Evolutionary conservation across 2,113 vertebrate species (phyloP), one percentile per base, ranked within the genome.

Genomic region (Rhabdornis inornatus): DNA sequence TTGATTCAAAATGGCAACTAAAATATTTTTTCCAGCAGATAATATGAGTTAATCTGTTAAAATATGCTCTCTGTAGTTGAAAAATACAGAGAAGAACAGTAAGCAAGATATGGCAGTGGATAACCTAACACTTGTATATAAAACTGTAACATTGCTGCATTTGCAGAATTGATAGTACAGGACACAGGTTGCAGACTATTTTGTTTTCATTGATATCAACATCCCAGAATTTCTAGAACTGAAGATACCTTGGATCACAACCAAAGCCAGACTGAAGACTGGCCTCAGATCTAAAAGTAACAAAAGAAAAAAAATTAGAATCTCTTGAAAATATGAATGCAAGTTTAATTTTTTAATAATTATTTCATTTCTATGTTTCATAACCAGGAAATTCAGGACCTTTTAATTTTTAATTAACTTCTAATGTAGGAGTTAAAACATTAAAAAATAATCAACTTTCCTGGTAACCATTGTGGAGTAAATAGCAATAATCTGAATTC

Each of bases 1-100:
- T 90, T 96, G 80, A 95, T 95, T 95, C 92, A 97, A 81, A 65
- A 75, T 63, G 71, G 44, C 75, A 96, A 87, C 57, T 95, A 57
- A 94, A 96, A 75, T 57, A 63, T 80, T 84, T 60, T 91, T 93
- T 72, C 39, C 77, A 83, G 56, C 15, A 86, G 31, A 81, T 72
- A 77, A 64, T 78, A 84, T 70, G 42, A 91, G n/a, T 71, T 87
- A 95, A 86, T 90, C 23, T 69, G 42, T 49, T 79, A 83, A 92
- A 94, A 70, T 94, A 57, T 45, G 18, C 7, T 89, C 66, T 84
- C 25, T 71, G 35, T 57, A 83, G 33, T 31, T 81, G 40, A 86
- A 94, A 95, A 93, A 94, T 39, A 49, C 19, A 50, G n/a, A 52
- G 50, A 84, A 50, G 14, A 87, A 65, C 4, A 82, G 37, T 76